These are phyloP conservation scores for Pristionchus japonicus DNA, from an alignment of 2,888 invertebrate species.

Conservation along the genomic window DNA sequence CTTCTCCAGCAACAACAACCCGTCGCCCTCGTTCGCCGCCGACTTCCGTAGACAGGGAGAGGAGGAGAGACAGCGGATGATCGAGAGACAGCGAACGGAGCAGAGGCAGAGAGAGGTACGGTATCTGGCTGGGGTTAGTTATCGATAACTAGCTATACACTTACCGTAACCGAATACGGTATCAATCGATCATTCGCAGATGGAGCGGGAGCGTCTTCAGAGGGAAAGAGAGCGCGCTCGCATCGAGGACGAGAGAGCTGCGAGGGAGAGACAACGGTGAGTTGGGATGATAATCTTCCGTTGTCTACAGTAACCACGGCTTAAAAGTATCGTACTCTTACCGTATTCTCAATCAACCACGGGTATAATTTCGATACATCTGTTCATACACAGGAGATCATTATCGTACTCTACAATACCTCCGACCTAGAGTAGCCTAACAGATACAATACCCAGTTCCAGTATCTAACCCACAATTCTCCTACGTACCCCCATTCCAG, in stretches of 20 bases:
- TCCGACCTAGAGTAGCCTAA: not conserved
- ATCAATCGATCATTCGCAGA: slow-evolving; percentile 14
- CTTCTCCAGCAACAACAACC: slow-evolving; percentile 12
- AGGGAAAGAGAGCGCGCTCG: not conserved
- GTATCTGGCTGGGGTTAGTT: not conserved
- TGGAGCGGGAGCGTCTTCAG: slow-evolving; percentile 31
- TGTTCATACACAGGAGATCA: too few relatives aligned
- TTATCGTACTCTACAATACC: not conserved
- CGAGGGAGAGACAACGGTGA: not conserved
- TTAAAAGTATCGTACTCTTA: not conserved
- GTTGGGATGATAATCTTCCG: not conserved
- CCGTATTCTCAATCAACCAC: too few relatives aligned
- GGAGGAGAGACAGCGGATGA: slow-evolving; percentile 28
- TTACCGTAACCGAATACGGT: not conserved
- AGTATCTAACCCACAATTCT: too few relatives aligned
- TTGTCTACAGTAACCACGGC: not conserved
- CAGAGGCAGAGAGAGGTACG: slow-evolving; percentile 41
- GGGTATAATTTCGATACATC: too few relatives aligned
- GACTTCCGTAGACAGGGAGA: slow-evolving; percentile 38
- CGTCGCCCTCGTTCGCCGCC: slow-evolving; percentile 44
- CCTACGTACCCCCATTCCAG: not conserved
- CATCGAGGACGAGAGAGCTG: not conserved
- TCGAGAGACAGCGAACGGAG: slow-evolving; percentile 8
- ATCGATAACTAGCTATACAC: not conserved
- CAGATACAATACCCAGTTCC: too few relatives aligned